Evolutionary conservation across 2,888 invertebrate species (phyloP), one percentile per base, ranked within the genome.

Genomic region (Ernsta delagoae): DNA sequence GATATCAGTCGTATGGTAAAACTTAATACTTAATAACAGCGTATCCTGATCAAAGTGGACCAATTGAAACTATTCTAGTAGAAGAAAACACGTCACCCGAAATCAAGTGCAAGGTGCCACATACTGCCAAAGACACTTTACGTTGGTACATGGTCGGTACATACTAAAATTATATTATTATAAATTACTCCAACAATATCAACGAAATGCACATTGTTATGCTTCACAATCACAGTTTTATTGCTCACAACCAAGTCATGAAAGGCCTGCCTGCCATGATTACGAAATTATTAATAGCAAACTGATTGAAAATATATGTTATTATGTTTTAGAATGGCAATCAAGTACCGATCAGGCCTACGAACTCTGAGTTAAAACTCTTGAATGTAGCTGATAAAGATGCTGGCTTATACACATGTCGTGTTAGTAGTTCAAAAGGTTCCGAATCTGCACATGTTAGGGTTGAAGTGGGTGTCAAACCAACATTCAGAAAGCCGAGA

Each of bases 61-160:
- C 56, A 45, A 45, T 57, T 8, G 45, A 65, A 6, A 65, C 45
- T 41, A 8, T 59, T 9, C 61, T 41, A 50, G 53, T 70, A 43
- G 60, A 50, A 39, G 34, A 61, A 24, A 50, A 61, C 6, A 41
- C 56, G 48, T 39, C 62, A 7, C 24, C 16, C 24, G 34, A 41
- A 16, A 66, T 70, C 3, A 7, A 53, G 6, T 70, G 70, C 31
- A 62, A 66, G 5, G n/a, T 66, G 7, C 70, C 66, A 12, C 59
- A 59, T 59, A 45, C 41, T 16, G 12, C 16, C 16, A 9, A 34
- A 36, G 66, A 62, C 11, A 36, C 5, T 12, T 34, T 70, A 8
- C 50, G 59, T 34, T 70, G 70, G 70, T 70, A 60, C 53, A 70
- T 41, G 56, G 70, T 70, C 36, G 24, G 54, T 34, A n/a, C n/a